These are phyloP conservation scores for Melieria omissa DNA, from an alignment of 2,888 invertebrate genomes.

Conservation along the genomic window DNA sequence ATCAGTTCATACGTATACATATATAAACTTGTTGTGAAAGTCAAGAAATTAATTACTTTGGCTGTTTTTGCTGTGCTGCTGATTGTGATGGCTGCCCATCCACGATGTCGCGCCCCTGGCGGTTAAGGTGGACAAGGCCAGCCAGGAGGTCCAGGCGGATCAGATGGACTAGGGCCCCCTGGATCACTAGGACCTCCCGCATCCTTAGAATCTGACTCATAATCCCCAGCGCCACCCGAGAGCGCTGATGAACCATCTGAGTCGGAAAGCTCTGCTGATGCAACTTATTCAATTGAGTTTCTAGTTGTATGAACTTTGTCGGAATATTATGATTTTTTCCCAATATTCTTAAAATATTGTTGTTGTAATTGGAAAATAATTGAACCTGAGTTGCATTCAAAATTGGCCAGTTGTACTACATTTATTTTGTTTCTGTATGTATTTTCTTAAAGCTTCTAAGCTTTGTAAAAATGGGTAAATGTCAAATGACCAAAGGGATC, in stretches of 20 bases:
- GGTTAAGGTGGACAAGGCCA: slow-evolving; percentile 10
- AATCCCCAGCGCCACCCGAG: slow-evolving; percentile 17
- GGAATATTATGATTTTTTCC: no score
- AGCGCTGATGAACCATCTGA: neutral
- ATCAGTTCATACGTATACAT: neutral
- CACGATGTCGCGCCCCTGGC: slow-evolving; percentile 1
- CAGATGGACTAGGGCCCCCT: slow-evolving; percentile 9
- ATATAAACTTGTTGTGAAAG: neutral
- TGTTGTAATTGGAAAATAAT: no score
- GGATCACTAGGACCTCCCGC: slow-evolving; percentile 28
- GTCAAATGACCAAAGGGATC: no score
- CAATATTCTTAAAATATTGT: no score
- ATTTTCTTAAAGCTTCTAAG: no score
- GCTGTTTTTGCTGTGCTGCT: slow-evolving; percentile 44
- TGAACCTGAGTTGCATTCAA: no score
- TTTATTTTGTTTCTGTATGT: no score
- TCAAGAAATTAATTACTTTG: slow-evolving; percentile 46
- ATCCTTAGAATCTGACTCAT: slow-evolving; percentile 4
- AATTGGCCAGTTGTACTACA: no score
- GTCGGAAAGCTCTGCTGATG: no score
- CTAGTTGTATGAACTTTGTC: no score
- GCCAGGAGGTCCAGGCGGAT: neutral
- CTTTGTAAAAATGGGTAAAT: no score
- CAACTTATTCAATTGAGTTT: no score
- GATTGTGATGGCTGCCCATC: slow-evolving; percentile 43